Percentiles rank a stretch among this genome's conserved stretches.
Evolutionary conservation across 2,113 vertebrate genomes (phyloP).

Genomic region (Junco hyemalis): DNA sequence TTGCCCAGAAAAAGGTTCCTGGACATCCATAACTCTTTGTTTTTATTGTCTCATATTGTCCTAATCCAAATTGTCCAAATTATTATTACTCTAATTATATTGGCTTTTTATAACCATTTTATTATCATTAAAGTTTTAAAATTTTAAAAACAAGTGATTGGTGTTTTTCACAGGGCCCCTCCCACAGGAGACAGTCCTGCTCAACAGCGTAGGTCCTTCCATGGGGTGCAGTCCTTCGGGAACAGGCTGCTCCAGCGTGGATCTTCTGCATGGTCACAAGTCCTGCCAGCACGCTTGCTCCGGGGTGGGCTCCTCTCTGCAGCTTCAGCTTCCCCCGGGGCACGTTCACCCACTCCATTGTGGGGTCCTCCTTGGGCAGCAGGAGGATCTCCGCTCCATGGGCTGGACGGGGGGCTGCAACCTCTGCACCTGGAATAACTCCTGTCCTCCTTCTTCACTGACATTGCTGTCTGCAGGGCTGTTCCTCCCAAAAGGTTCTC

Average conservation of each 20-base stretch:
- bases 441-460: neutral
- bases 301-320: neutral
- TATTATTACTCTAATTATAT: too few species aligned
- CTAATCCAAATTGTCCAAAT: too few species aligned
- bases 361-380: fast-evolving
- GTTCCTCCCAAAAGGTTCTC: neutral
- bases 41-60: too few species aligned
- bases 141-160: too few species aligned
- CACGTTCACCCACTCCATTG: fast-evolving
- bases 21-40: too few species aligned
- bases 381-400: neutral
- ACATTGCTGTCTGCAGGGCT: neutral
- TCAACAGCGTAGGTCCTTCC: fast-evolving
- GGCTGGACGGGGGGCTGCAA: neutral
- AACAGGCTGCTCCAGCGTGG: neutral
- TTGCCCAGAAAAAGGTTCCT: too few species aligned
- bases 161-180: neutral
- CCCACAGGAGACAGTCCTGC: neutral
- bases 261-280: neutral
- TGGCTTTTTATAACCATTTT: too few species aligned
- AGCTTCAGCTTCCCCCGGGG: neutral
- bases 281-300: neutral
- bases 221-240: fast-evolving
- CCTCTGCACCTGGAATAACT: neutral
- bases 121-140: too few species aligned